These are phyloP conservation scores for Bergia sp. DNA, from an alignment of 92 coral and sea anemone genomes.

Conservation along the genomic window DNA sequence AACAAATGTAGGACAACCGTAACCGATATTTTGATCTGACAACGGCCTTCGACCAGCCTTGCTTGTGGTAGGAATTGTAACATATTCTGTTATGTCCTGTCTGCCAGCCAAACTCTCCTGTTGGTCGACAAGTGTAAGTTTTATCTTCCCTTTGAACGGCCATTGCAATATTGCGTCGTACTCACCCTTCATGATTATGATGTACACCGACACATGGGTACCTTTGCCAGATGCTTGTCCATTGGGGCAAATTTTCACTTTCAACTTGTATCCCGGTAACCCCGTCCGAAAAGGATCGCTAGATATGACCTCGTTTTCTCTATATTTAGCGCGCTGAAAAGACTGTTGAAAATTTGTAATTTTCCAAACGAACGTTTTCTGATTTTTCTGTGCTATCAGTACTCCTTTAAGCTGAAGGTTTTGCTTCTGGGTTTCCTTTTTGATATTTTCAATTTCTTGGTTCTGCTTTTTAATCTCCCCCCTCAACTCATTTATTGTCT, in stretches of 20 bases:
- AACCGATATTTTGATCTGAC: slow-evolving; percentile 33
- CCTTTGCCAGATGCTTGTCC: background rate
- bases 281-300: background rate
- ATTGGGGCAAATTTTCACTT: background rate
- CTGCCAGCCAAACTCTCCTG: background rate
- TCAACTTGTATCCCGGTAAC: background rate
- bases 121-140: background rate
- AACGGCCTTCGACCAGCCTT: background rate
- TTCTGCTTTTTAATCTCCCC: background rate
- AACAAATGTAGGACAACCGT: slow-evolving; percentile 43
- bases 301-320: background rate
- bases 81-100: background rate
- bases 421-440: background rate
- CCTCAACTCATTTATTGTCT: background rate
- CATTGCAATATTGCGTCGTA: background rate
- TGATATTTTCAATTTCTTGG: too few species aligned
- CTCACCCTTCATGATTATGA: background rate
- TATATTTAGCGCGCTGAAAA: background rate
- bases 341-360: background rate
- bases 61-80: background rate
- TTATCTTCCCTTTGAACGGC: background rate
- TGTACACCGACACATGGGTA: background rate
- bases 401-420: background rate
- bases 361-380: background rate
- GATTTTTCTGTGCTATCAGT: background rate